Evolutionary conservation across 2,113 vertebrate genomes (phyloP).

Genomic region (Sebastes schlegelii): DNA sequence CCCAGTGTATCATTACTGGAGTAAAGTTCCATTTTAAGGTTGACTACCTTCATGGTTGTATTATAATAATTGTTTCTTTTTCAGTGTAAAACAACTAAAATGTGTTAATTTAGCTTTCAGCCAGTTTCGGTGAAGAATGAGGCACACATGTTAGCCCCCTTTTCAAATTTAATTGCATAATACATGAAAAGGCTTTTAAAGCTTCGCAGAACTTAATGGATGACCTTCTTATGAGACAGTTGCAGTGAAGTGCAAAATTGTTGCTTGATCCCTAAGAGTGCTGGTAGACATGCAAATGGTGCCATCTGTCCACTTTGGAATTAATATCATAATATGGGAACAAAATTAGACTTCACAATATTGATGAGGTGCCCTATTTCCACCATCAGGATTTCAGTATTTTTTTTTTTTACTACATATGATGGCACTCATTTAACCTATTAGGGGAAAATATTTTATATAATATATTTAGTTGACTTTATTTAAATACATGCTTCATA

Average conservation of each 20-base stretch:
- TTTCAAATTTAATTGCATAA: slow-evolving; percentile 76
- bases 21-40: not conserved
- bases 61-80: slow-evolving; percentile 28
- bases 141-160: slow-evolving; percentile 8
- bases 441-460: not conserved
- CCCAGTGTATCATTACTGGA: not conserved
- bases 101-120: slow-evolving; percentile 26
- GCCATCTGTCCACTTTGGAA: slow-evolving; percentile 77
- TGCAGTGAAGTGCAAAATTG: slow-evolving; percentile 79
- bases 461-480: not conserved
- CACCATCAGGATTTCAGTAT: slow-evolving; percentile 16
- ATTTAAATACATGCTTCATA: not conserved
- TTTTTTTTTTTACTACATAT: not conserved
- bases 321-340: slow-evolving; percentile 69
- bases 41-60: slow-evolving; percentile 10
- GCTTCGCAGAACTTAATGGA: slow-evolving; percentile 72
- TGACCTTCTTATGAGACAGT: slow-evolving; percentile 78
- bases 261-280: slow-evolving; percentile 74
- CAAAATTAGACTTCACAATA: slow-evolving; percentile 68
- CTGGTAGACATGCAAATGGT: slow-evolving; percentile 74
- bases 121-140: slow-evolving; percentile 39
- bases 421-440: slow-evolving; percentile 2
- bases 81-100: slow-evolving; percentile 23
- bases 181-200: slow-evolving; percentile 83
- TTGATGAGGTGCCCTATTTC: slow-evolving; percentile 65